These are phyloP conservation scores for Capreolus pygargus DNA, from an alignment of 2,113 vertebrate genomes.

Conservation along the genomic window DNA sequence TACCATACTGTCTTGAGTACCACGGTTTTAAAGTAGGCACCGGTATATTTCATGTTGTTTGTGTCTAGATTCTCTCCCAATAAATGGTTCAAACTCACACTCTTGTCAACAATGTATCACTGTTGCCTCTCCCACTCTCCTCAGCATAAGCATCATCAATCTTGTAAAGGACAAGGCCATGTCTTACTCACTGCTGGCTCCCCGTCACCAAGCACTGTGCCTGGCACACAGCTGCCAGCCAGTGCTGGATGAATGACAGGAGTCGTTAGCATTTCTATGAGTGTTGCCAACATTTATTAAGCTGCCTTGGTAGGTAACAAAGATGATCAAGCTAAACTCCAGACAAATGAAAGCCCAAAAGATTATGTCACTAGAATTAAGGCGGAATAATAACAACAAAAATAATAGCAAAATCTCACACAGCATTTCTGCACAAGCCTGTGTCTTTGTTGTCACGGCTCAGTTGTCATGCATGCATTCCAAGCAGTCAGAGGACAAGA, in stretches of 20 bases:
- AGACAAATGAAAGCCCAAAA: neutral
- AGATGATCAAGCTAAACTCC: neutral
- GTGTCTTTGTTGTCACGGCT: neutral
- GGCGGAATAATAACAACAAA: neutral
- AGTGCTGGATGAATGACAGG: neutral
- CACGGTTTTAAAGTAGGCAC: neutral
- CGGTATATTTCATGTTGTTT: neutral
- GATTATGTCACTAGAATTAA: neutral
- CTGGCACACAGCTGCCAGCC: neutral
- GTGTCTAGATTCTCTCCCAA: neutral
- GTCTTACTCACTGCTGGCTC: neutral
- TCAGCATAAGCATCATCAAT: neutral
- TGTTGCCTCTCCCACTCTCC: neutral
- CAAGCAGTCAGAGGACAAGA: neutral
- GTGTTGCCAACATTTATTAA: neutral
- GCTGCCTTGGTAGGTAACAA: neutral
- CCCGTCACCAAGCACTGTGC: neutral
- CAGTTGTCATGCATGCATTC: neutral
- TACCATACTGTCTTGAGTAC: neutral
- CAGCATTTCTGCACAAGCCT: neutral
- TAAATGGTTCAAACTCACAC: neutral
- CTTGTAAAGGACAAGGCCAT: neutral
- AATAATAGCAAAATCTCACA: neutral
- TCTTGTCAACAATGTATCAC: neutral
- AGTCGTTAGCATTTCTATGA: neutral